Evolutionary conservation across 2,888 invertebrate genomes (phyloP), one percentile per base, ranked within the genome.

Genomic region (Pterobdella sp.): DNA sequence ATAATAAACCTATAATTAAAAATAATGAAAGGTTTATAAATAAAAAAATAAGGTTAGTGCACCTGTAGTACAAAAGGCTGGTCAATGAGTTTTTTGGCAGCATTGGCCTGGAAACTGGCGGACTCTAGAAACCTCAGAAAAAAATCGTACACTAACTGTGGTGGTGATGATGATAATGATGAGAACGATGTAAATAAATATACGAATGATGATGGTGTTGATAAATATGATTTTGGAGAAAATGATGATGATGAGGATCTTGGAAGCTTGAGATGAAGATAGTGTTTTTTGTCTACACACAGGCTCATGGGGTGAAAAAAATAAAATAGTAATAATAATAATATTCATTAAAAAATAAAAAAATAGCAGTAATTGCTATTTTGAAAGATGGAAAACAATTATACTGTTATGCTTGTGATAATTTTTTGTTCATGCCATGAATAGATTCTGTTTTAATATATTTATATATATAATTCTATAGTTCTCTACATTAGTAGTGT

Each of bases 61-160:
- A 56, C 60, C 88, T 91, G 93, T 85, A 97, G 88, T 80, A 98
- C 96, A 88, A 98, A 98, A 87, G 94, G 93, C 87, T 97, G 96
- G 88, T 98, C 97, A 84, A 98, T 97, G 85, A 90, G 91, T 86
- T 90, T 90, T 86, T 92, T 92, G 82, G 91, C 91, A 83, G 94
- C 90, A 81, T 91, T 91, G 74, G 96, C 94, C 87, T 96, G 95
- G 86, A 98, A 98, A 87, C 97, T 97, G 75, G 93, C 91, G 76
- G 95, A 95, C 87, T 98, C 98, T 79, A 98, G 88, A 86, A 98
- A 94, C 81, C 96, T 90, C 83, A 98, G 88, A 87, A 98, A 97
- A 84, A 97, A 90, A 86, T 98, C 97, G 86, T 98, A 98, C 81
- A 98, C 96, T 85, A 97, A 88, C 88, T 95, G 91, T 80, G 85